phyloP scores from a whole-genome alignment of 1,140 invertebrate genomes.

The Hypsibius dujardini region DNA sequence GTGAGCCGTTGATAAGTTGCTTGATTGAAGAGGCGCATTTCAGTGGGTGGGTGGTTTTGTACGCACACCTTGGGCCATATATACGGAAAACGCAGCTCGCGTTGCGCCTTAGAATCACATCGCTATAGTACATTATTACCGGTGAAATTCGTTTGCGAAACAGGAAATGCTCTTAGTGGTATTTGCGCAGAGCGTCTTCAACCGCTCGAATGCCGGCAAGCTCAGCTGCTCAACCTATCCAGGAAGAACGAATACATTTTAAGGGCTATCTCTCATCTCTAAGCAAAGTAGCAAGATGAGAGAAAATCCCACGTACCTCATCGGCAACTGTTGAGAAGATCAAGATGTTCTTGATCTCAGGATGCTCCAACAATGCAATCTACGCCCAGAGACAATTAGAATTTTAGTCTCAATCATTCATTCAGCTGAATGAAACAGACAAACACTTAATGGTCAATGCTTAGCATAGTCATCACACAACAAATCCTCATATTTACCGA shows the following conservation, averaged over 20 bases:
- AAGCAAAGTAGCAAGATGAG: background rate
- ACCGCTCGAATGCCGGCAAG: conserved; percentile 20
- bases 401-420: no score
- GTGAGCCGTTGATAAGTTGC: no score
- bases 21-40: no score
- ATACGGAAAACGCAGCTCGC: no score
- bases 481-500: conserved; percentile 42
- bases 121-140: background rate
- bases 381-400: conserved; percentile 31
- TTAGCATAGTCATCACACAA: conserved; percentile 9
- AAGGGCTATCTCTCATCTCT: no score
- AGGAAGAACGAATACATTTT: no score
- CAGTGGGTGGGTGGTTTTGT: no score
- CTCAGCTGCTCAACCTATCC: background rate
- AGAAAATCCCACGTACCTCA: background rate
- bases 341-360: background rate
- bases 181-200: background rate
- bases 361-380: conserved; percentile 80
- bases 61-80: no score
- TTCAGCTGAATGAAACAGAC: no score
- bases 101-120: no score
- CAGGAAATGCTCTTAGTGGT: conserved; percentile 14
- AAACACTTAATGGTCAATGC: background rate
- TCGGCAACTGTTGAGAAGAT: conserved; percentile 17
- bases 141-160: background rate